Conservation (phyloP, 2,797 vertebrate genomes). For the Semaprochilodus insignis region DNA sequence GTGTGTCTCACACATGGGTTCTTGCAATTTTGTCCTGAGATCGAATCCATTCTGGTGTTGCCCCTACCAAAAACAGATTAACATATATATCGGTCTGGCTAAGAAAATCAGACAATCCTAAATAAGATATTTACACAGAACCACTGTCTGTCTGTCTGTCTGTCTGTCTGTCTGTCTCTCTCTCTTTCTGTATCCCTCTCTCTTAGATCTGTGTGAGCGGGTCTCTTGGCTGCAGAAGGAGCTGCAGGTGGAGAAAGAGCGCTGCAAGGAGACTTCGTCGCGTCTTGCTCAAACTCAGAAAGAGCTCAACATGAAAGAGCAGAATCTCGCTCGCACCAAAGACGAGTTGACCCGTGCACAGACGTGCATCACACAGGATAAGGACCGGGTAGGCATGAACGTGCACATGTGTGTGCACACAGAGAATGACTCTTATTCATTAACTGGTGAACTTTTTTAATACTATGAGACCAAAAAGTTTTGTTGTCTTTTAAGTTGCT, state of each 20-base stretch:
- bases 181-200: not conserved
- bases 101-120: too few species aligned
- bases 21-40: too few species aligned
- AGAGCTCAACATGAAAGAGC: constrained; percentile 72
- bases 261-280: constrained; percentile 65
- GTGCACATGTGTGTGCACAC: not conserved
- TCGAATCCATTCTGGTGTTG: too few species aligned
- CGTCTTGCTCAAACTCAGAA: constrained; percentile 68
- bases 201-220: constrained; percentile 63
- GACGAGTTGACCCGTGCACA: constrained; percentile 71
- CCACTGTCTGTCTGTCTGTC: not conserved
- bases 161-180: not conserved
- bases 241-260: constrained; percentile 65
- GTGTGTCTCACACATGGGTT: too few species aligned
- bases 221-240: constrained; percentile 74
- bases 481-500: not conserved
- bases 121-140: not conserved
- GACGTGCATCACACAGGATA: constrained; percentile 71
- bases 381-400: constrained; percentile 72
- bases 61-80: too few species aligned
- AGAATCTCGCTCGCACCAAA: constrained; percentile 65
- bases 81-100: too few species aligned
- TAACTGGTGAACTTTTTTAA: not conserved
- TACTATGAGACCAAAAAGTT: not conserved
- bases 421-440: not conserved